Base-by-base conservation (phyloP, 2,113 vertebrate species). In the Theropithecus gelada region DNA sequence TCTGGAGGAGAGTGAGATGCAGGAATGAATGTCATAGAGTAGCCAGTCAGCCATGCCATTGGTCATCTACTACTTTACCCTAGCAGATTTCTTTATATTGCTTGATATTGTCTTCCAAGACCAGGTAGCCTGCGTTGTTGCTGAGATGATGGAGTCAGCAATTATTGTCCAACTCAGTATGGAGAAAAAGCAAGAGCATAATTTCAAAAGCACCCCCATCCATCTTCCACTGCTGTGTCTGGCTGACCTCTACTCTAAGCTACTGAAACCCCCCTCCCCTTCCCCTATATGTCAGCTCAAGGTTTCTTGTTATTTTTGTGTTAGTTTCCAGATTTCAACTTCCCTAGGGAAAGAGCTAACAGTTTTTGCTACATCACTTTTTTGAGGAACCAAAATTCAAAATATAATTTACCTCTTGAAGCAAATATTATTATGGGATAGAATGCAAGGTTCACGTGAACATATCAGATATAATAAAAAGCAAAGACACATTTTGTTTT, bases 401-500 rank as follows among this genome's bases (percentile, higher is more conserved):
- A 95, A 64, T 25, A 93, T 22, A 64, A 84, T 93, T 86, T 86
- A 75, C 86, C 9, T 84, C 30, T 32, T 90, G 96, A 72, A 52
- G 22, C 13, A 94, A 96, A 94, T 27, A 92, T 87, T 95, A 94
- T 72, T 78, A 64, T 38, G 16, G 59, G 82, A 12, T 68, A 23
- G 40, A 90, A 78, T 40, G 12, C 40, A 88, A 90, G n/a, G 25
- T 81, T 90, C n/a, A 88, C 1, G 10, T 32, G 20, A 83, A 75
- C 4, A 84, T 59, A 70, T 18, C 30, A 83, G 30, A 59, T 52
- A 95, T 84, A 55, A 96, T 16, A n/a, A 95, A 94, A 83, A 94
- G 23, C 64, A 68, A 95, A 86, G 48, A 86, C 7, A 38, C 8
- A 38, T n/a, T 88, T 90, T 92, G 2, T 61, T 86, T 23, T 93